Evolutionary conservation across 2,113 vertebrate species (phyloP).

Genomic region (Grantiella picta): DNA sequence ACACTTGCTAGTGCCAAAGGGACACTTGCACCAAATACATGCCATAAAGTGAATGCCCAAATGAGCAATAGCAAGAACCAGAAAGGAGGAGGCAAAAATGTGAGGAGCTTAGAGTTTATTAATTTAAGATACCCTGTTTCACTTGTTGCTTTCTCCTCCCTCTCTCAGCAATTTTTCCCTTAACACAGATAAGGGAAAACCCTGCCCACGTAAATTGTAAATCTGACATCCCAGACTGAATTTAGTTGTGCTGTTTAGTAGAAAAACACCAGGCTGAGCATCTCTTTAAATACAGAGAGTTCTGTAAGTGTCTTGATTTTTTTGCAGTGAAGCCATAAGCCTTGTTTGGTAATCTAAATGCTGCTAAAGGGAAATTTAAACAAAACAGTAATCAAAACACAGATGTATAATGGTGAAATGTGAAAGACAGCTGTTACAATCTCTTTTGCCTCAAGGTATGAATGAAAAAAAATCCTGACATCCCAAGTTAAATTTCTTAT

Average conservation of each 20-base stretch:
- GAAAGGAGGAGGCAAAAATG: not conserved
- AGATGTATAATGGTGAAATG: not conserved
- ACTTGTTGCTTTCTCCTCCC: not conserved
- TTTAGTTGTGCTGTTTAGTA: not conserved
- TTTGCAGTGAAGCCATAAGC: not conserved
- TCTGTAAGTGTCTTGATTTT: not conserved
- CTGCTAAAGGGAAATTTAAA: not conserved
- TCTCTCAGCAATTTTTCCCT: not conserved
- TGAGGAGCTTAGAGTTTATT: not conserved
- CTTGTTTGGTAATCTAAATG: not conserved
- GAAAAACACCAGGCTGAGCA: not conserved
- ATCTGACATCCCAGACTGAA: not conserved
- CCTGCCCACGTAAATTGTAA: not conserved
- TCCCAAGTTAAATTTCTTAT: not conserved
- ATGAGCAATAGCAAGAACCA: not conserved
- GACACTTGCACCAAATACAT: not conserved
- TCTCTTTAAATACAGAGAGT: not conserved
- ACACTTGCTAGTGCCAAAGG: not conserved
- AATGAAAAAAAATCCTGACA: not conserved
- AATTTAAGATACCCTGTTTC: not conserved
- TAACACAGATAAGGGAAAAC: not conserved
- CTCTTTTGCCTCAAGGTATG: not conserved
- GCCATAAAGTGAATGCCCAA: not conserved
- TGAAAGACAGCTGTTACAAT: constrained; percentile 9
- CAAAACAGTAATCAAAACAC: not conserved